A percentile compares a stretch with the other conserved stretches of the same genome.
Conservation (phyloP, 2,113 vertebrate genomes). For the Seriola rivoliana region DNA sequence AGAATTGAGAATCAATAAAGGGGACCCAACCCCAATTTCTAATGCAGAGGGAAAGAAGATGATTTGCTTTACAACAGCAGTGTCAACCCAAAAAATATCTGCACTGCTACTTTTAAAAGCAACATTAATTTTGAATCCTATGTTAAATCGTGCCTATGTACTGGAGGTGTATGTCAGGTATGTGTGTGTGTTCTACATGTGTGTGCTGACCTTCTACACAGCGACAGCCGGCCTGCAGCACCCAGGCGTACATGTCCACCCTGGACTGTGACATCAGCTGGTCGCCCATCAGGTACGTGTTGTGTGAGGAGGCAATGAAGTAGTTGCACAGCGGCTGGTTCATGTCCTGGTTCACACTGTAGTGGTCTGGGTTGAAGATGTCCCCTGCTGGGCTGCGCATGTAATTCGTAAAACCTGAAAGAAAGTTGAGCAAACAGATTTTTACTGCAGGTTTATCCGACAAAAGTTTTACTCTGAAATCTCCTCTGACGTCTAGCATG, state of each 20-base stretch:
- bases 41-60: too few relatives aligned
- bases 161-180: neutral
- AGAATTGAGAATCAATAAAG: too few relatives aligned
- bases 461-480: too few relatives aligned
- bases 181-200: neutral
- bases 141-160: neutral
- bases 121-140: neutral
- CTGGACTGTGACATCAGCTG: slow-evolving; percentile 98
- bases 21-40: too few relatives aligned
- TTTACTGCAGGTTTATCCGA: too few relatives aligned
- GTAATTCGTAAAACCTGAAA: slow-evolving; percentile 95
- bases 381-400: slow-evolving; percentile 94
- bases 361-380: slow-evolving; percentile 94
- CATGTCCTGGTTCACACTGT: slow-evolving; percentile 94
- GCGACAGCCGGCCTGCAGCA: slow-evolving; percentile 96
- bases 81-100: neutral
- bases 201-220: slow-evolving; percentile 92
- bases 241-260: slow-evolving; percentile 98
- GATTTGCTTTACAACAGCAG: neutral
- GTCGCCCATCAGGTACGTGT: slow-evolving; percentile 98
- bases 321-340: slow-evolving; percentile 92
- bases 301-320: slow-evolving; percentile 98
- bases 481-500: too few relatives aligned
- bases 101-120: neutral
- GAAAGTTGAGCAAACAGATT: neutral